These are phyloP conservation scores for Drosophila melanogaster DNA, from an alignment of 1,140 invertebrate species.

Conservation along the genomic window DNA sequence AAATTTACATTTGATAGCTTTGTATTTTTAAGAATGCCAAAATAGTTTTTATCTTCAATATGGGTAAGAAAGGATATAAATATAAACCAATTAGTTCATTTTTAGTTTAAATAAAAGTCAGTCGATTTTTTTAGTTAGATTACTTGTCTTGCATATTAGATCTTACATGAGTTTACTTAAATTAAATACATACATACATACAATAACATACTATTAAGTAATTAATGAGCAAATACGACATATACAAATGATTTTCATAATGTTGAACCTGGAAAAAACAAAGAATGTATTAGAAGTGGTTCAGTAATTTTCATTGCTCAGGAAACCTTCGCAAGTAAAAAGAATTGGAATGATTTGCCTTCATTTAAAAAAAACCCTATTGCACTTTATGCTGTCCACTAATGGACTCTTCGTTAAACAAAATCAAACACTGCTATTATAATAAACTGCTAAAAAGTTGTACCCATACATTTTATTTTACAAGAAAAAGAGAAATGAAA, in stretches of 20 bases:
- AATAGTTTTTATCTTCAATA: conserved; percentile 12
- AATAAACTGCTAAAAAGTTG: too few species aligned
- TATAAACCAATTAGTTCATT: conserved; percentile 36
- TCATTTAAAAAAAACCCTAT: too few species aligned
- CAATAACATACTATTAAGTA: conserved; percentile 37
- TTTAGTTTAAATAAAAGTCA: conserved; percentile 68
- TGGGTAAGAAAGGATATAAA: conserved; percentile 19
- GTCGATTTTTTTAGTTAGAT: conserved; percentile 64
- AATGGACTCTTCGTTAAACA: too few species aligned
- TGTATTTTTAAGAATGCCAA: conserved; percentile 22
- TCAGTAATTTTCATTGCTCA: neutral
- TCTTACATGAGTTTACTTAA: conserved; percentile 46
- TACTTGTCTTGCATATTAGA: conserved; percentile 52
- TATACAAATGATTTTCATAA: conserved; percentile 30
- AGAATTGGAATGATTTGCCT: too few species aligned
- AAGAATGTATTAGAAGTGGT: neutral
- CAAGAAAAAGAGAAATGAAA: too few species aligned
- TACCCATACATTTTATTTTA: too few species aligned
- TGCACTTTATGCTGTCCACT: too few species aligned
- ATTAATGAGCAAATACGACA: conserved; percentile 51
- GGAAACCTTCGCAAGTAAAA: too few species aligned
- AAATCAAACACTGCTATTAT: too few species aligned
- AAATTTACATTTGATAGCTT: neutral
- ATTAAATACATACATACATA: conserved; percentile 55
- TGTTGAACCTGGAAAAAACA: conserved; percentile 10